Evolutionary conservation across 2,113 vertebrate genomes (phyloP).

Genomic region (Corydoras maculifer): DNA sequence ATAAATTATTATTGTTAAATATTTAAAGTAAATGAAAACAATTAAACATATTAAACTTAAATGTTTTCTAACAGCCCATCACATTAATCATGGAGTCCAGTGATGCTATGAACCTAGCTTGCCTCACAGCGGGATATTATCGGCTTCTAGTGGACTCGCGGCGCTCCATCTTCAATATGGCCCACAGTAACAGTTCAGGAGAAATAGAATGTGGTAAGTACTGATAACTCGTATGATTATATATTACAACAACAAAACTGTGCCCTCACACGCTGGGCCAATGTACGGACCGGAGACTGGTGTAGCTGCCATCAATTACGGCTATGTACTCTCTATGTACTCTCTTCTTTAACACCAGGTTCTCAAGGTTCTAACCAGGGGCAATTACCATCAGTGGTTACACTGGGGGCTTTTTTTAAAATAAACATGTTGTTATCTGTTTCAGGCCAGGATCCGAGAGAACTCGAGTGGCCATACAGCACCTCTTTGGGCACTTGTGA

Average conservation of each 20-base stretch:
- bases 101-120: conserved; percentile 96
- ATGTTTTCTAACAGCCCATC: conserved; percentile 72
- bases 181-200: conserved; percentile 76
- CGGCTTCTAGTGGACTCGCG: conserved; percentile 90
- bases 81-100: conserved; percentile 93
- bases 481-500: conserved; percentile 78
- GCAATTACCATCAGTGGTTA: too few relatives aligned
- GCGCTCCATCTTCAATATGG: conserved; percentile 94
- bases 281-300: too few relatives aligned
- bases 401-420: not conserved
- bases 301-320: too few relatives aligned
- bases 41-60: conserved; percentile 4
- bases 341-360: too few relatives aligned
- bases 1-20: too few relatives aligned
- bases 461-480: conserved; percentile 88
- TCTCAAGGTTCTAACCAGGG: too few relatives aligned
- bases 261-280: too few relatives aligned
- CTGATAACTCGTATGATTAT: not conserved
- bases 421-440: conserved; percentile 12
- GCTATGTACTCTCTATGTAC: too few relatives aligned
- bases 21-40: too few relatives aligned
- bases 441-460: conserved; percentile 72
- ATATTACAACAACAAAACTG: too few relatives aligned
- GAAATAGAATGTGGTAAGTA: conserved; percentile 69
- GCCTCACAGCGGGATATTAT: conserved; percentile 92